phyloP scores from a whole-genome alignment of 1,140 invertebrate species.

The Doryteuthis pealeii region DNA sequence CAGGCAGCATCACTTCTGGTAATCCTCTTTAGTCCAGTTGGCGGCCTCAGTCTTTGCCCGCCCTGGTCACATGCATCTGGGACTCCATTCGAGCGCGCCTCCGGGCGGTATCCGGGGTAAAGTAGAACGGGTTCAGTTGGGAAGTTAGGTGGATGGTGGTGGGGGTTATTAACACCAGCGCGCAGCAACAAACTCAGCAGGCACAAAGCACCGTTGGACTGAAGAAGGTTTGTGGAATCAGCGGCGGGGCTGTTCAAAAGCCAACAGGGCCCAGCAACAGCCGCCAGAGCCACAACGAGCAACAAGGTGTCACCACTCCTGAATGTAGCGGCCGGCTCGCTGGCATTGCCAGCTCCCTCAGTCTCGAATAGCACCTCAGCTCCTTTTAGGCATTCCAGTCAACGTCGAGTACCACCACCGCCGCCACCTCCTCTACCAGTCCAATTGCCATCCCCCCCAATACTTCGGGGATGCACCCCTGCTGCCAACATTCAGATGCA shows the following conservation, averaged over 20 bases:
- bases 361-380: not conserved
- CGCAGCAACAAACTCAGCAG: no score
- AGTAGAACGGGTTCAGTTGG: not conserved
- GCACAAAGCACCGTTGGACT: conserved; percentile 23
- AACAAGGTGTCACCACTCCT: conserved; percentile 24
- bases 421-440: conserved; percentile 7
- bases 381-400: conserved; percentile 39
- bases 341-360: conserved; percentile 20
- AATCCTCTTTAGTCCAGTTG: not conserved
- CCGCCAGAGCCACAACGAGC: no score
- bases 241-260: conserved; percentile 28
- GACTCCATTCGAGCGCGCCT: no score
- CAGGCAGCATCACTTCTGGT: not conserved
- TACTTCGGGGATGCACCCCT: conserved; percentile 1
- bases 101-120: no score
- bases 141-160: not conserved
- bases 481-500: conserved; percentile 42
- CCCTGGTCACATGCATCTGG: no score
- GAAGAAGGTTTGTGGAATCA: conserved; percentile 36
- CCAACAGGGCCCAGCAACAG: conserved; percentile 26
- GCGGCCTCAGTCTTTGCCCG: conserved; percentile 17
- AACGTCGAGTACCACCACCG: conserved; percentile 31
- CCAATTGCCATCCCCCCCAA: conserved; percentile 14
- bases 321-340: conserved; percentile 26
- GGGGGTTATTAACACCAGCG: conserved; percentile 25